Evolutionary conservation across 92 coral and sea anemone species (phyloP), one percentile per base, ranked within the genome.

Genomic region (Pocillopora meandrina): DNA sequence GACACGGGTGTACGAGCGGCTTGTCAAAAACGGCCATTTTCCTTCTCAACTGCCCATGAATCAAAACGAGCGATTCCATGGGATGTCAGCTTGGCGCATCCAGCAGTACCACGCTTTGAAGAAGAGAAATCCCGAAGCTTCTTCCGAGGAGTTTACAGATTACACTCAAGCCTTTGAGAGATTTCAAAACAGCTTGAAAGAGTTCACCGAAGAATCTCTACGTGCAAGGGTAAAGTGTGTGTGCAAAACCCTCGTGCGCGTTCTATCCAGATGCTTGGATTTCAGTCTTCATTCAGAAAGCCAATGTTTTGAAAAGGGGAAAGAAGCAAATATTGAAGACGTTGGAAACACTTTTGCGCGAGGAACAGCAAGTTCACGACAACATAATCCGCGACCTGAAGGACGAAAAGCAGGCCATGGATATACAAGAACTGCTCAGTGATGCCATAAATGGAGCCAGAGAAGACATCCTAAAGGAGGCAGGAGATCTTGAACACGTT

Each of bases 261-360:
- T 91, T 19, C 89, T 88, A 3, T 85, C 92, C 31, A 86, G 94
- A 33, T 91, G 94, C 57, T 70, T 91, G 67, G 81, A 88, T 55
- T 91, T n/a, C n/a, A n/a, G n/a, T 79, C 76, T 91, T 91, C 68
- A 89, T 91, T 61, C 90, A 89, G 59, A 88, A 85, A 75, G 94
- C 94, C 36, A 91, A 88, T 67, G 23, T 81, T n/a, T 74, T 91
- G 66, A 85, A 82, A 59, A 80, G 85, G 74, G 74, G 70, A 31
- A 84, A 87, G 62, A 80, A 77, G 74, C 62, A 52, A 19, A 89
- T 74, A 65, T 18, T 78, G 74, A 59, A 68, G 59, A 88, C 89
- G 78, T 76, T 91, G 3, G 65, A 82, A 9, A 67, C 34, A 55
- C 82, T 89, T 5, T 71, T 66, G 15, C 20, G 42, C 23, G 86